Evolutionary conservation across 2,888 invertebrate genomes (phyloP).

Genomic region (Prosopocoilus inquinatus): DNA sequence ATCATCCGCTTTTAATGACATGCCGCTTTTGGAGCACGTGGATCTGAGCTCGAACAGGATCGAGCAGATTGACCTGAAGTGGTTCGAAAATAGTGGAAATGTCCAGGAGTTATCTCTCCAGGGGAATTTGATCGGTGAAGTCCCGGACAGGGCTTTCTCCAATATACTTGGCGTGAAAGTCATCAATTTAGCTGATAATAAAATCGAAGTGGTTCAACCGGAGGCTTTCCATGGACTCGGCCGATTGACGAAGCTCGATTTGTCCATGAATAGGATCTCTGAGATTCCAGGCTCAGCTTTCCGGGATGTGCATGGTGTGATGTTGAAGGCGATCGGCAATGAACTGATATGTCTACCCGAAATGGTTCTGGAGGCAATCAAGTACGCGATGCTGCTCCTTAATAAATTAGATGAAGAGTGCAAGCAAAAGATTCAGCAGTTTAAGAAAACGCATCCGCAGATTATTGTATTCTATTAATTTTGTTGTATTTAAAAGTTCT

Average conservation of each 20-base stretch:
- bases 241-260: background rate
- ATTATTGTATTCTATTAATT: too few relatives aligned
- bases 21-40: background rate
- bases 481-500: too few relatives aligned
- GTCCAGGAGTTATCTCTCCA: background rate
- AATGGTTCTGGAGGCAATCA: slow-evolving; percentile 1
- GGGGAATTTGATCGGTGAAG: background rate
- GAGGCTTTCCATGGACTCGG: slow-evolving; percentile 2
- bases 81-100: slow-evolving; percentile 1
- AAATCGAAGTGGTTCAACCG: background rate
- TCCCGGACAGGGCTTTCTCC: background rate
- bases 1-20: background rate
- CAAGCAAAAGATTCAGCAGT: too few relatives aligned
- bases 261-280: background rate
- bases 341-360: slow-evolving; percentile 2
- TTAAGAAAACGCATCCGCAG: too few relatives aligned
- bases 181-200: slow-evolving; percentile 2
- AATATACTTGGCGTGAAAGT: background rate
- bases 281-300: background rate
- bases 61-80: background rate
- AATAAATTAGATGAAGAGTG: too few relatives aligned
- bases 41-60: slow-evolving; percentile 8
- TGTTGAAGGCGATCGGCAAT: background rate
- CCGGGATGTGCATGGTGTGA: background rate
- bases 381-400: background rate